Percentiles rank a stretch among this genome's conserved stretches.
Evolutionary conservation across 2,888 invertebrate genomes (phyloP).

Genomic region (Lasioglossum lativentre): DNA sequence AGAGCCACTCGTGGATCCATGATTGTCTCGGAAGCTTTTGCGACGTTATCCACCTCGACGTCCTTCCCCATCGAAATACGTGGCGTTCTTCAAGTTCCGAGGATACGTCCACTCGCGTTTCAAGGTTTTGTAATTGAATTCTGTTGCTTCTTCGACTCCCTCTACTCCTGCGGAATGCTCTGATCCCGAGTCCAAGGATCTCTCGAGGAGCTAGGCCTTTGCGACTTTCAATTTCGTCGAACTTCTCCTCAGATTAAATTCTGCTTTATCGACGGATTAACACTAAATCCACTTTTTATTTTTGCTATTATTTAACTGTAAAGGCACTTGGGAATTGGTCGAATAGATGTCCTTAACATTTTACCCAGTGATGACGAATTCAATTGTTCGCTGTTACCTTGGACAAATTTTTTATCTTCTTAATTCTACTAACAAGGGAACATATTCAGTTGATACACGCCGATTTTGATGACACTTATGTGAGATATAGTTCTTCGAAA

Average conservation of each 20-base stretch:
- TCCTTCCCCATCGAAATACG: constrained; percentile 29
- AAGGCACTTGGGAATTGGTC: not conserved
- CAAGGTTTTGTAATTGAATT: constrained; percentile 52
- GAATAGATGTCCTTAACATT: not conserved
- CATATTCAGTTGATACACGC: no score
- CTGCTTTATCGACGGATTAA: not conserved
- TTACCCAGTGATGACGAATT: not conserved
- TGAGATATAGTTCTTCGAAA: no score
- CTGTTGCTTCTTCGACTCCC: constrained; percentile 29
- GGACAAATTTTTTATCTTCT: not conserved
- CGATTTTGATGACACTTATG: no score
- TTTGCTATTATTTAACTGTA: not conserved
- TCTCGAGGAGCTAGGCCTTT: constrained; percentile 29
- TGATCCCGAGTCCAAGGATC: constrained; percentile 16
- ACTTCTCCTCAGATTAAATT: not conserved
- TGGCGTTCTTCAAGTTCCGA: constrained; percentile 43
- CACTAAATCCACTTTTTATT: not conserved
- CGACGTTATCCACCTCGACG: constrained; percentile 15
- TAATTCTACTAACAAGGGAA: no score
- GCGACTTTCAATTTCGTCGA: constrained; percentile 30
- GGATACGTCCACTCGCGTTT: constrained; percentile 31
- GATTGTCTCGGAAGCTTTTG: not conserved
- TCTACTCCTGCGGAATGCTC: constrained; percentile 30
- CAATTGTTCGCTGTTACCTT: not conserved
- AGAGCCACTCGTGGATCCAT: not conserved